Evolutionary conservation across 2,797 vertebrate genomes (phyloP).

Genomic region (Delichon dasypus): DNA sequence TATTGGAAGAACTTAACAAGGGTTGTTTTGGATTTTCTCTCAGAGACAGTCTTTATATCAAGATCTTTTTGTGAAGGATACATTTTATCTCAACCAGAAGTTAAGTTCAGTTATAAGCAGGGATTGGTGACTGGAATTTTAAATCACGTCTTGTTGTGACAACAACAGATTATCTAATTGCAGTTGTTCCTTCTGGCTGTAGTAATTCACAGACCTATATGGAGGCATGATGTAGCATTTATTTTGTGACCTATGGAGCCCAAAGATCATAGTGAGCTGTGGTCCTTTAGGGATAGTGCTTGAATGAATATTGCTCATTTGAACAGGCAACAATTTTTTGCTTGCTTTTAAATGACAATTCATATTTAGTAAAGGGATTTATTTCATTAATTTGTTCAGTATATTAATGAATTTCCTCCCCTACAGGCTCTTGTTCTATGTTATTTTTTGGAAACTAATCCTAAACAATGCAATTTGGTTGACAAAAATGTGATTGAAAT

Average conservation of each 20-base stretch:
- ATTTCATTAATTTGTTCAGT: background rate
- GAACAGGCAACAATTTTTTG: background rate
- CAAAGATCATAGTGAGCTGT: background rate
- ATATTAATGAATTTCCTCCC: background rate
- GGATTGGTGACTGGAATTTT: background rate
- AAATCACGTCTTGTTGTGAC: background rate
- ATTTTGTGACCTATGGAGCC: background rate
- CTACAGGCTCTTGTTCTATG: slow-evolving; percentile 91
- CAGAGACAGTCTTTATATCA: background rate
- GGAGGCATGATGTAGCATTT: background rate
- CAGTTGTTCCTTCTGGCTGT: background rate
- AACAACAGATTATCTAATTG: background rate
- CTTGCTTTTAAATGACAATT: background rate
- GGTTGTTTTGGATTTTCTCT: background rate
- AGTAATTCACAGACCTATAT: background rate
- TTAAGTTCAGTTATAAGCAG: background rate
- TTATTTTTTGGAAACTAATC: slow-evolving; percentile 90
- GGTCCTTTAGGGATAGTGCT: background rate
- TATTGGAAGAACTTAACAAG: background rate
- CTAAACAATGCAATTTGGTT: slow-evolving; percentile 80
- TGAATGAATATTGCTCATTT: background rate
- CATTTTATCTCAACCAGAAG: background rate
- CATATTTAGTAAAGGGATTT: background rate
- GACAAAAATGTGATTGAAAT: slow-evolving; percentile 95
- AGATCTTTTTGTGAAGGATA: background rate